phyloP scores from a whole-genome alignment of 2,888 invertebrate species.

The Cephus runcator region DNA sequence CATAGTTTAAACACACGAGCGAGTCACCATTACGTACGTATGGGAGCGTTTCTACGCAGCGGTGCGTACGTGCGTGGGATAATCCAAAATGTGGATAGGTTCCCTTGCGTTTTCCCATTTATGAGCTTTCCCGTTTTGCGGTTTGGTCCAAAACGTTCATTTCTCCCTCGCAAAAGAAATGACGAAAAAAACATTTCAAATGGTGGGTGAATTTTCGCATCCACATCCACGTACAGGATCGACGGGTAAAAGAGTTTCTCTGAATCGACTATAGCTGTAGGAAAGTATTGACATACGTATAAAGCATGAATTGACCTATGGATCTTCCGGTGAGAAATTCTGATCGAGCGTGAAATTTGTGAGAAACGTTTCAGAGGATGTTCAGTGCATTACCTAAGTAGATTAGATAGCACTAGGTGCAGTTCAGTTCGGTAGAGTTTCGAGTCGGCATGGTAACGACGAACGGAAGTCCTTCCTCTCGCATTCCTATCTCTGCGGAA shows the following conservation, averaged over 20 bases:
- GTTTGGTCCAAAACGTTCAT: neutral
- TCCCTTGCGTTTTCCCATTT: neutral
- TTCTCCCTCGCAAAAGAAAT: neutral
- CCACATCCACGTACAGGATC: neutral
- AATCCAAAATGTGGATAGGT: constrained; percentile 31
- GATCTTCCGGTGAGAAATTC: neutral
- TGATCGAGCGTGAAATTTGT: neutral
- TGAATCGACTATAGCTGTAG: neutral
- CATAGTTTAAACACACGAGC: constrained; percentile 44
- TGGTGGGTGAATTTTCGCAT: neutral
- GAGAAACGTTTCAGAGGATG: neutral
- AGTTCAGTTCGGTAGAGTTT: neutral
- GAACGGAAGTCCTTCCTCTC: neutral
- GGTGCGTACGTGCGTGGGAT: constrained; percentile 17
- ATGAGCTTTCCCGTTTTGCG: neutral
- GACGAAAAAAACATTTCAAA: neutral
- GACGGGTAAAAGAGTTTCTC: neutral
- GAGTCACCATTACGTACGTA: constrained; percentile 29
- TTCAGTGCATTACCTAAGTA: neutral
- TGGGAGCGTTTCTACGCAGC: constrained; percentile 22
- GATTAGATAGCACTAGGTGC: neutral
- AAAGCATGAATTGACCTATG: neutral
- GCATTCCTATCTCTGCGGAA: neutral
- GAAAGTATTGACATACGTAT: neutral
- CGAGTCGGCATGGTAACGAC: neutral